Percentiles rank a stretch among this genome's conserved stretches.
Evolutionary conservation across 2,113 vertebrate genomes (phyloP).

Genomic region (Cyanoderma ruficeps): DNA sequence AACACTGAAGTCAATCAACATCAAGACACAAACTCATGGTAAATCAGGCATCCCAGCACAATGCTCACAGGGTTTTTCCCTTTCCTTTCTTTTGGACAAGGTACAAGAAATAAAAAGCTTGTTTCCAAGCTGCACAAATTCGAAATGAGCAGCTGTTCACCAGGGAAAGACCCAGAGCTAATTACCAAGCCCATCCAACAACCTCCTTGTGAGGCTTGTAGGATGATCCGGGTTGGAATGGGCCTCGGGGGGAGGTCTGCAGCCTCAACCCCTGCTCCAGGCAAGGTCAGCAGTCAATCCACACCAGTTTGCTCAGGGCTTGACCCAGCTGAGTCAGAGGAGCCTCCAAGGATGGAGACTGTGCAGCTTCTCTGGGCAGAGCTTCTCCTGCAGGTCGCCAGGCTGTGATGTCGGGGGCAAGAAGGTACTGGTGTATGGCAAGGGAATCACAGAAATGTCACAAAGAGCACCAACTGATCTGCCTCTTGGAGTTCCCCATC

Average conservation of each 20-base stretch:
- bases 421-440: background rate
- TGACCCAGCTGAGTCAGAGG: background rate
- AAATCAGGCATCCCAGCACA: background rate
- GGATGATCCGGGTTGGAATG: background rate
- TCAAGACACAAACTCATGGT: background rate
- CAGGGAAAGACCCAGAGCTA: background rate
- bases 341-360: background rate
- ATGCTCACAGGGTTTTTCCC: background rate
- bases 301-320: background rate
- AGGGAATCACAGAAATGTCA: background rate
- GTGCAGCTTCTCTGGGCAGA: background rate
- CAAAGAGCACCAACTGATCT: accelerated
- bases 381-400: background rate
- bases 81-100: background rate
- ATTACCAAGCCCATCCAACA: background rate
- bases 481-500: background rate
- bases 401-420: too few relatives aligned
- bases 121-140: background rate
- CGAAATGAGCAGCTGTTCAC: background rate
- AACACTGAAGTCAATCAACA: background rate
- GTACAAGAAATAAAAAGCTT: background rate
- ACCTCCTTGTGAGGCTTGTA: background rate
- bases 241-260: background rate
- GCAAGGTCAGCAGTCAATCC: background rate
- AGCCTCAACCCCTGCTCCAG: background rate